A percentile compares a stretch with the other conserved stretches of the same genome.
phyloP scores from a whole-genome alignment of 2,113 vertebrate species.

The Arvicanthis niloticus region DNA sequence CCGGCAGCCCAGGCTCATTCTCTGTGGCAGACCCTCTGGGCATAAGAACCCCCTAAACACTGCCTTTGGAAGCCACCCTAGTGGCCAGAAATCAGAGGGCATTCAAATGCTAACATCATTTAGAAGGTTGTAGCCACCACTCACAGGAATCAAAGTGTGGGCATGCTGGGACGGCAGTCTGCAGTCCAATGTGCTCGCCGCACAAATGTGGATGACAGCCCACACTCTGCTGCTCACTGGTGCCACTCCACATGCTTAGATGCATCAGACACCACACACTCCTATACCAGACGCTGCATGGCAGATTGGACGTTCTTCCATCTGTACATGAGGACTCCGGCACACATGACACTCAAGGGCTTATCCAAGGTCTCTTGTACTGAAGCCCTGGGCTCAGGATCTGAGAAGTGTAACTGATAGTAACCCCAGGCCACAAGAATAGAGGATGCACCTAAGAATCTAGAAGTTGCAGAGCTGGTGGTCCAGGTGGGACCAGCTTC shows the following conservation, averaged over 20 bases:
- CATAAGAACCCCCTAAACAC: neutral
- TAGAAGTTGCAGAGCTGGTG: too few relatives aligned
- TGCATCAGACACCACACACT: rapidly evolving
- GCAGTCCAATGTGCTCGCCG: neutral
- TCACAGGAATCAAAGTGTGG: neutral
- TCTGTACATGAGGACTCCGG: rapidly evolving
- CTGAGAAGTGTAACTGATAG: rapidly evolving
- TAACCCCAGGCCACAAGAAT: neutral
- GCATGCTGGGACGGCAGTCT: neutral
- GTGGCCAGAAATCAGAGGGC: neutral
- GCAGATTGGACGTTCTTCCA: rapidly evolving
- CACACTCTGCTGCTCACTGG: neutral
- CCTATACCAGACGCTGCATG: rapidly evolving
- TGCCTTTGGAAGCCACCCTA: neutral
- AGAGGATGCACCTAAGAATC: rapidly evolving
- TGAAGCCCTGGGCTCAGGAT: neutral
- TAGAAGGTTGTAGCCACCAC: too few relatives aligned
- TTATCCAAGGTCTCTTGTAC: neutral
- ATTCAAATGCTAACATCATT: neutral
- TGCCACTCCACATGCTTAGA: rapidly evolving
- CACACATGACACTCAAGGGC: neutral
- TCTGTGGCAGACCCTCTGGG: neutral
- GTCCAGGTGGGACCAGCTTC: rapidly evolving
- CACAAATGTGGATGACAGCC: neutral
- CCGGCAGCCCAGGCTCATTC: neutral